These are phyloP conservation scores for Leptinotarsa undecemlineata DNA, from an alignment of 1,140 invertebrate genomes.

Conservation along the genomic window DNA sequence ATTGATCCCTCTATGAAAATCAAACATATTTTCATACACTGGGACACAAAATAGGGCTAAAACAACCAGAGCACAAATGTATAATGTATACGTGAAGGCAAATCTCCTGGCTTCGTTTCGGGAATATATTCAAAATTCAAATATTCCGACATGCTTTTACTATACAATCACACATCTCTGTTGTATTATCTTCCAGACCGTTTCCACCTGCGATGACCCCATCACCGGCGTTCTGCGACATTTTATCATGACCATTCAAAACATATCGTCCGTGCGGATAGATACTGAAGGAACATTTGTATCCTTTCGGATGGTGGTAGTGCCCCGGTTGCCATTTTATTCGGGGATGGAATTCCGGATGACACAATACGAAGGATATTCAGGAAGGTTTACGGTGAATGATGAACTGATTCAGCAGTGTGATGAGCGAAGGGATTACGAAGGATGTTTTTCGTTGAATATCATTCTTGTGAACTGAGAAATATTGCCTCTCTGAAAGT, in stretches of 20 bases:
- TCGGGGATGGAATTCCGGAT: background rate
- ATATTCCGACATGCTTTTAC: slow-evolving; percentile 30
- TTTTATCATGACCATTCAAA: slow-evolving; percentile 54
- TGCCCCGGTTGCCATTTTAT: background rate
- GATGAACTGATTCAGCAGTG: background rate
- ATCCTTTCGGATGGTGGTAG: background rate
- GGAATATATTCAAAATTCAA: slow-evolving; percentile 4
- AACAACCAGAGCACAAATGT: no score
- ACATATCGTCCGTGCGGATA: slow-evolving; percentile 52
- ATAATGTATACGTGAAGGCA: no score
- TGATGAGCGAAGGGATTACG: no score
- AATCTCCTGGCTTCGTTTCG: slow-evolving; percentile 4
- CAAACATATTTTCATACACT: no score
- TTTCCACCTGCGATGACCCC: slow-evolving; percentile 54
- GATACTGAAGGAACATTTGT: slow-evolving; percentile 27
- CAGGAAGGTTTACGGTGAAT: background rate
- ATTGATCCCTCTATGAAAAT: no score
- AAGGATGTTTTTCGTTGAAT: no score
- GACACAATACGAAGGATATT: background rate
- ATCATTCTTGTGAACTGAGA: no score
- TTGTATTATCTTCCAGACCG: slow-evolving; percentile 54
- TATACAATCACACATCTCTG: slow-evolving; percentile 48
- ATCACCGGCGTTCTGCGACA: slow-evolving; percentile 51
- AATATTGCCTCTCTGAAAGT: no score
- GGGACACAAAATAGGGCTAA: no score